Base-by-base conservation (phyloP, 1,140 invertebrate genomes). In the Ips nitidus region DNA sequence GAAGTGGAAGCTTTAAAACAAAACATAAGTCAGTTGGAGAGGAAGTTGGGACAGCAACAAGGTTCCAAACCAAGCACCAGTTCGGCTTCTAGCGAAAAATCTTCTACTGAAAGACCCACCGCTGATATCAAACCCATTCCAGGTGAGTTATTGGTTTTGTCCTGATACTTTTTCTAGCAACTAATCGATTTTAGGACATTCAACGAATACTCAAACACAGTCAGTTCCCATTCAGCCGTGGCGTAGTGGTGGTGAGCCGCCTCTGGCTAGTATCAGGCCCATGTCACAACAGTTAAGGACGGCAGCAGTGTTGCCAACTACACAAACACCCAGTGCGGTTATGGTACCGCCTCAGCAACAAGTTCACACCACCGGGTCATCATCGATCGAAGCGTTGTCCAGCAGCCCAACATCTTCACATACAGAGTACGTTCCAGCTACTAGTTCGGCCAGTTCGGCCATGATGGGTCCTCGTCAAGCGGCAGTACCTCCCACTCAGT, bases 111-210 rank as follows among this genome's bases (percentile, higher is more conserved):
- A 75, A 90, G 93, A 52, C 91, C 94, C 4, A 91, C 89, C 6
- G 95, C 95, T 6, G 97, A 97, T 80, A 97, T 98, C 41, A 94
- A 94, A 79, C 95, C 95, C 1, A 94, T 98, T 90, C 90, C 94
- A 7, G 92, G 92, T 73, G 84, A 86, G 73, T 80, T 22, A 22
- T 22, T 22, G 22, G 22, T 22, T 22, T 22, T 22, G 8, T 37
- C 2, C 1, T 55, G 1, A 6, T 6, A 55, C 8, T 4, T 55
- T 55, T 55, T n/a, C 8, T 6, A 6, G 53, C 53, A 55, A n/a
- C 37, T 47, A 47, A 55, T 55, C 37, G 37, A 22, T 36, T 58
- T 50, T 78, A 75, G 74, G 77, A 45, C 77, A 77, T 66, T 79
- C 77, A 3, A 79, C 78, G 4, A 79, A 79, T 68, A 78, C 76